Evolutionary conservation across 2,797 vertebrate genomes (phyloP), one percentile per base, ranked within the genome.

Genomic region (Cryptoblepharus egeriae): DNA sequence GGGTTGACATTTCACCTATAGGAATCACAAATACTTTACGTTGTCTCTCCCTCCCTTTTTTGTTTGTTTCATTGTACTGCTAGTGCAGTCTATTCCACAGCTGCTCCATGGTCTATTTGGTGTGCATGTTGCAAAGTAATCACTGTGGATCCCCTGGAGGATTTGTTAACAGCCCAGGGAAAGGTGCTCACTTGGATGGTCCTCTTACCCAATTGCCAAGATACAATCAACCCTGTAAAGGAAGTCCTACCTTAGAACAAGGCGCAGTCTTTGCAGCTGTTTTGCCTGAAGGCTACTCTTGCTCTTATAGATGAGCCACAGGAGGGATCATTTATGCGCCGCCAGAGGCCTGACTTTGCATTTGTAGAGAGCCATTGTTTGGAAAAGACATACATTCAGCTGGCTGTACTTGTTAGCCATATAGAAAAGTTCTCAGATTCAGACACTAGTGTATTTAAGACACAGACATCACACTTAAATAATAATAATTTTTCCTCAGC

Each of bases 181-280:
- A 32, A 5, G 16, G 15, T 68, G 1, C 0, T 0, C 55, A 61
- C 28, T 86, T 83, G 75, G 76, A 69, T 77, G 52, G 30, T 68
- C 45, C 8, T 72, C 32, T 30, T 49, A 69, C 52, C 24, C 35
- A 79, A 82, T 73, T n/a, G 49, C 77, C 76, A 84, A 75, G 72
- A 67, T 30, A 73, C 22, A 70, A 4, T 32, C 86, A 70, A 24
- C 79, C 74, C 80, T 81, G 85, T 84, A 84, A 63, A 87, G 86
- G 87, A 92, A 91, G 79, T 81, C 83, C 64, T 64, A 87, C 73
- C 30, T 88, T 52, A 80, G 55, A 88, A 77, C 0, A 86, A 63
- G 83, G 79, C 73, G 81, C 83, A 79, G 35, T 49, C 76, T 78
- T 32, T 78, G 71, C 85, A 93, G 82, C 86, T 90, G 83, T 91